Conservation (phyloP, 2,113 vertebrate species). For the Pterocles orientalis region DNA sequence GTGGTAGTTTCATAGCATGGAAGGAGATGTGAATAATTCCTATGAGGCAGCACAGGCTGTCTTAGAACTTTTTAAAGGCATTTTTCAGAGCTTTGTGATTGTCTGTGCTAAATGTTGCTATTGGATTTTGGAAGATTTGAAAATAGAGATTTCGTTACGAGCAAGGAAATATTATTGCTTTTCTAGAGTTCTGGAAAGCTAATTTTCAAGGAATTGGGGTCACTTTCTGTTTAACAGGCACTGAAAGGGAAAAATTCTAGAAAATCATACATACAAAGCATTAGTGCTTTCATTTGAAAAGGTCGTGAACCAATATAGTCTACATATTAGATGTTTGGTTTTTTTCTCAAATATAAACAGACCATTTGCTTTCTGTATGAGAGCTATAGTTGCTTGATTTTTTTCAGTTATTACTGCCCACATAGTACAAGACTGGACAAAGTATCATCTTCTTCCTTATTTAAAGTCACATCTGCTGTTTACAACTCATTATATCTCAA, state of each 20-base stretch:
- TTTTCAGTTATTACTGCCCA: background rate
- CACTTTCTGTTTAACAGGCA: background rate
- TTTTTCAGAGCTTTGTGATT: conserved; percentile 36
- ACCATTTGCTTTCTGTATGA: background rate
- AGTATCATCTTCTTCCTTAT: background rate
- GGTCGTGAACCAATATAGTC: background rate
- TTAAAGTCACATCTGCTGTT: background rate
- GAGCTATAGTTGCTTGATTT: background rate
- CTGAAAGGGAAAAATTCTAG: background rate
- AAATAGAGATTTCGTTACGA: conserved; percentile 11
- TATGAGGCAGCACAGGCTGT: background rate
- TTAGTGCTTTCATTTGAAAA: conserved; percentile 26
- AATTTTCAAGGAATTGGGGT: conserved; percentile 27
- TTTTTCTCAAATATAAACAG: background rate
- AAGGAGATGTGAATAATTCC: conserved; percentile 24
- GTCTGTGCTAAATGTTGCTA: conserved; percentile 22
- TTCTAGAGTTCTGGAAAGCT: conserved; percentile 9
- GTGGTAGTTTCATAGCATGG: background rate
- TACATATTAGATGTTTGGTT: background rate
- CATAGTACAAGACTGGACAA: background rate
- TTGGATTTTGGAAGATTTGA: conserved; percentile 46
- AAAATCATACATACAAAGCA: background rate
- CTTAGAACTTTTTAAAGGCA: conserved; percentile 46
- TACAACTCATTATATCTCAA: background rate
- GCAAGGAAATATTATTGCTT: conserved; percentile 6